phyloP scores from a whole-genome alignment of 2,113 vertebrate species.

The Tachycineta bicolor region DNA sequence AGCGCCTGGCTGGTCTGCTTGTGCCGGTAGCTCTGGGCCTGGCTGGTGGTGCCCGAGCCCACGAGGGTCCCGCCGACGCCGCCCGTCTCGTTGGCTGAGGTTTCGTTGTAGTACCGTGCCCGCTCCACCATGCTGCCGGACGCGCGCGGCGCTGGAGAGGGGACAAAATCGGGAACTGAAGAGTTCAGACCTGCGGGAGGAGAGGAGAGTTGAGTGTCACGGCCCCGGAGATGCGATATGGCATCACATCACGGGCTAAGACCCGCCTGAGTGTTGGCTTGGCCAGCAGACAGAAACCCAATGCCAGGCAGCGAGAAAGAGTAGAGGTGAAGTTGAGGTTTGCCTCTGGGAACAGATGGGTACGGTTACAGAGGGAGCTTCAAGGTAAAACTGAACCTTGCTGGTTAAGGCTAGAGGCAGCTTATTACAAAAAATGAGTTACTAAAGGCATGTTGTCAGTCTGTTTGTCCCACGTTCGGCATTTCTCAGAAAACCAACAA shows the following conservation, averaged over 20 bases:
- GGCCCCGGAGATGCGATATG: neutral
- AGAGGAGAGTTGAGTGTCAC: conserved; percentile 3
- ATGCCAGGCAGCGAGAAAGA: neutral
- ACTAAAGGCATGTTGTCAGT: neutral
- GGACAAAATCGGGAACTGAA: conserved; percentile 67
- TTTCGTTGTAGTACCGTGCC: conserved; percentile 48
- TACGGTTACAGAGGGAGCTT: neutral
- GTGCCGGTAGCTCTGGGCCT: conserved; percentile 70
- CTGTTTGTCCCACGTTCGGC: neutral
- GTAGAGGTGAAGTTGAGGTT: conserved; percentile 52
- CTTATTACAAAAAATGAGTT: neutral
- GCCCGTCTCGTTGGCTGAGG: conserved; percentile 47
- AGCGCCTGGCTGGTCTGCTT: conserved; percentile 58
- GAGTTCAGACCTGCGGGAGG: conserved; percentile 73
- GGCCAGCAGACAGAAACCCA: conserved; percentile 40
- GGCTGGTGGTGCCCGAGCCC: conserved; percentile 26
- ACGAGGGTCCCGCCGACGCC: neutral
- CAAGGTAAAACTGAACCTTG: neutral
- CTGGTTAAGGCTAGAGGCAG: neutral
- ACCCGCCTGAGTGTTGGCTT: neutral
- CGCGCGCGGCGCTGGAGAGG: conserved; percentile 59
- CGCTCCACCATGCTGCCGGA: conserved; percentile 30
- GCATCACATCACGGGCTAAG: neutral
- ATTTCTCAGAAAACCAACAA: neutral
- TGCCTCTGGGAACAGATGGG: conserved; percentile 8